Evolutionary conservation across 2,888 invertebrate species (phyloP).

Genomic region (Argyra leucocephala): DNA sequence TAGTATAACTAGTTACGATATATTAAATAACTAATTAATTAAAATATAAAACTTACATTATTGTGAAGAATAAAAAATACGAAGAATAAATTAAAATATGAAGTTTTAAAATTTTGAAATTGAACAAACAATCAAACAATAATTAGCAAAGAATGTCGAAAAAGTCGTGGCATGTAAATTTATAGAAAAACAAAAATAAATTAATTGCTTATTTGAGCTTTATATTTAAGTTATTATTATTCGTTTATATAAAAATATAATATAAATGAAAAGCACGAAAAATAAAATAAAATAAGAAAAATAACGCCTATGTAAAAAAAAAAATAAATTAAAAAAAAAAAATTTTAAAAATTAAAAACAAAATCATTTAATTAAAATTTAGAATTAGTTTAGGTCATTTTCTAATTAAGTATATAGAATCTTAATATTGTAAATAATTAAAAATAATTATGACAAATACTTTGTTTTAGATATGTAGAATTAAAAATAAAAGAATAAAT

Average conservation of each 20-base stretch:
- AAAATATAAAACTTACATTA: neutral
- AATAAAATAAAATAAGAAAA: neutral
- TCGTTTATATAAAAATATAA: neutral
- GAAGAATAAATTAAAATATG: no score
- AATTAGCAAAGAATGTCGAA: neutral
- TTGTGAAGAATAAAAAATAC: no score
- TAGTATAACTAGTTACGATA: constrained; percentile 50
- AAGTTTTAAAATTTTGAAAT: no score
- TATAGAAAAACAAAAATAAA: neutral
- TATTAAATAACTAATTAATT: neutral
- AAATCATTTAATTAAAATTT: neutral
- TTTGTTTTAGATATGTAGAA: constrained; percentile 3
- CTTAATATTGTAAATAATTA: neutral
- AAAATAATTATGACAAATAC: constrained; percentile 2
- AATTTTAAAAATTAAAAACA: no score
- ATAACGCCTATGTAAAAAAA: neutral
- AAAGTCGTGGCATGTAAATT: neutral
- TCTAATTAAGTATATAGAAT: neutral
- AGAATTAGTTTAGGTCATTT: neutral
- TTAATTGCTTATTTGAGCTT: neutral
- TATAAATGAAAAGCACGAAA: neutral
- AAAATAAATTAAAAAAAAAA: no score
- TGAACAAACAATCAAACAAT: no score
- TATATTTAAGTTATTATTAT: neutral
- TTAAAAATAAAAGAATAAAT: neutral